Conservation (phyloP, 2,113 vertebrate species). For the Tachysurus fulvidraco region DNA sequence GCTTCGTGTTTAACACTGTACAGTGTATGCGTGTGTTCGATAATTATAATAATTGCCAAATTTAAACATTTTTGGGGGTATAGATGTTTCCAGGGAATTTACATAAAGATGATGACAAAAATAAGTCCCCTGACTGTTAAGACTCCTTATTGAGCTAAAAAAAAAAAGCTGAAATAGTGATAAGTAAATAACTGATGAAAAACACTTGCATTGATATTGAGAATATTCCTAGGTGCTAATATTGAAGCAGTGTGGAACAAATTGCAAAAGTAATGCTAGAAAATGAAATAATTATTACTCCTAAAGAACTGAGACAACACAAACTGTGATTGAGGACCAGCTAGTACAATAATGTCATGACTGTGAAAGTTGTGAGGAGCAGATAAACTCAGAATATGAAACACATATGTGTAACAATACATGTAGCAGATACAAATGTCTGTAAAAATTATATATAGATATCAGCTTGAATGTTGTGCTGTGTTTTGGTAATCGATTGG, state of each 20-base stretch:
- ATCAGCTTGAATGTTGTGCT: neutral
- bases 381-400: constrained; percentile 12
- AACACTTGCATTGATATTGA: constrained; percentile 2
- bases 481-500: constrained; percentile 24
- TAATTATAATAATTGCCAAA: neutral
- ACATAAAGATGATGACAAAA: constrained; percentile 32
- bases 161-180: too few species aligned
- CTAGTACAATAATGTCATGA: neutral
- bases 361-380: constrained; percentile 14
- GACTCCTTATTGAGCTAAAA: constrained; percentile 38
- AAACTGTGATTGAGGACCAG: neutral
- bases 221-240: neutral
- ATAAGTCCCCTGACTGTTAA: constrained; percentile 39
- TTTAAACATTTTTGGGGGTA: constrained; percentile 23
- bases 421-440: neutral
- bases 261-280: neutral
- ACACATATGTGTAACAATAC: neutral
- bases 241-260: neutral
- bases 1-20: constrained; percentile 41
- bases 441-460: neutral
- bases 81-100: constrained; percentile 42
- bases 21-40: constrained; percentile 17
- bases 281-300: neutral
- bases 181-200: constrained; percentile 23
- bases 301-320: neutral